Evolutionary conservation across 2,888 invertebrate genomes (phyloP).

Genomic region (Chymomyza fuscimana): DNA sequence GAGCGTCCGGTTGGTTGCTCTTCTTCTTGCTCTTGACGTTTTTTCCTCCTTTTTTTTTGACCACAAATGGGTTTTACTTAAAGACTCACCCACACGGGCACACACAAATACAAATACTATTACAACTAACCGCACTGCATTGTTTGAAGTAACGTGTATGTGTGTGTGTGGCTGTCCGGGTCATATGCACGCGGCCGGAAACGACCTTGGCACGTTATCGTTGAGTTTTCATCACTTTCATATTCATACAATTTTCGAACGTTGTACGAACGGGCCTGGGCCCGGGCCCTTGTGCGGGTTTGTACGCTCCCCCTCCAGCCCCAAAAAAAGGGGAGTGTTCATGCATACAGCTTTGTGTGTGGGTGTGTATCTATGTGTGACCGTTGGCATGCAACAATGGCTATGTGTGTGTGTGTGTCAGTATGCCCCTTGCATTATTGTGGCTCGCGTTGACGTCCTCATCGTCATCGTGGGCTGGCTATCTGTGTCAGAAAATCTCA

Average conservation of each 20-base stretch:
- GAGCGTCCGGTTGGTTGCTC: conserved; percentile 52
- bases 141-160: conserved; percentile 47
- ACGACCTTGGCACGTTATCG: conserved; percentile 76
- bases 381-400: conserved; percentile 29
- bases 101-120: not conserved
- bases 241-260: conserved; percentile 71
- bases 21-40: conserved; percentile 20
- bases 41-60: conserved; percentile 20
- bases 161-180: conserved; percentile 41
- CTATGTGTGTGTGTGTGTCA: conserved; percentile 1
- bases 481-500: conserved; percentile 71
- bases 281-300: conserved; percentile 14
- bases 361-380: conserved; percentile 35
- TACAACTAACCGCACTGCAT: conserved; percentile 60
- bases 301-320: not conserved
- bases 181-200: conserved; percentile 75
- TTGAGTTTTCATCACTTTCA: conserved; percentile 74
- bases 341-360: conserved; percentile 1
- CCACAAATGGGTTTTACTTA: conserved; percentile 53
- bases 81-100: conserved; percentile 35
- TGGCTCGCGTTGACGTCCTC: conserved; percentile 7
- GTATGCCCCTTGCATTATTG: conserved; percentile 28
- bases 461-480: conserved; percentile 31
- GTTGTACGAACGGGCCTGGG: conserved; percentile 32
- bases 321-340: conserved; percentile 3